Base-by-base conservation (phyloP, 2,113 vertebrate genomes). In the Alligator mississippiensis region DNA sequence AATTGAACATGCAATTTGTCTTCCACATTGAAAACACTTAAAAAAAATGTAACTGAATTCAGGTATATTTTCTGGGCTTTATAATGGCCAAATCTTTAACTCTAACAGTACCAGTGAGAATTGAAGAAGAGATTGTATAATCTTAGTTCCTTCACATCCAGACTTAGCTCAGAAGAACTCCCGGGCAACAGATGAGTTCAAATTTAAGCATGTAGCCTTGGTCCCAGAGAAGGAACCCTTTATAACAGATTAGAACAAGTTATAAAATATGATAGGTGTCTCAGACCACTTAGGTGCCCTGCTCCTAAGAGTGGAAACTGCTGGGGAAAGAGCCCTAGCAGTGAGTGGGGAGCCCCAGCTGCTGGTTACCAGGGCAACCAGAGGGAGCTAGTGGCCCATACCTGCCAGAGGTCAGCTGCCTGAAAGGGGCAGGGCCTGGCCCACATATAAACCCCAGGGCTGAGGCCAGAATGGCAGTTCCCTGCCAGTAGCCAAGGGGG, bases 1-100 rank as follows among this genome's bases (percentile, higher is more conserved):
- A 94, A 91, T 93, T 97, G 94, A 94, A 97, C 88, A 79, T 92
- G 91, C 76, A 95, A 87, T 96, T 97, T 97, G 89, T 89, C 28
- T 74, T 97, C 83, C 90, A 76, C 38, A 64, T 85, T 96, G 95
- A 93, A 92, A 79, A 80, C 55, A 62, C 91, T 93, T 93, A 95
- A 91, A 96, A 96, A 47, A 47, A 95, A 90, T 94, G 6, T 75
- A 96, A 28, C 92, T 90, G 16, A 25, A 72, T 19, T 14, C 3
- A 77, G 76, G 11, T 89, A 34, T 91, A 88, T 96, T 96, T 88
- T 34, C 30, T 96, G 95, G 92, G 74, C 59, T 93, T 95, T 88
- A 77, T 77, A 94, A 62, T 88, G 54, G 92, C 82, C 9, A 47
- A 30, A 88, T 59, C 34, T 60, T 92, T 62, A 25, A 93, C 82